phyloP scores from a whole-genome alignment of 2,113 vertebrate species.

The Lepus timidus region DNA sequence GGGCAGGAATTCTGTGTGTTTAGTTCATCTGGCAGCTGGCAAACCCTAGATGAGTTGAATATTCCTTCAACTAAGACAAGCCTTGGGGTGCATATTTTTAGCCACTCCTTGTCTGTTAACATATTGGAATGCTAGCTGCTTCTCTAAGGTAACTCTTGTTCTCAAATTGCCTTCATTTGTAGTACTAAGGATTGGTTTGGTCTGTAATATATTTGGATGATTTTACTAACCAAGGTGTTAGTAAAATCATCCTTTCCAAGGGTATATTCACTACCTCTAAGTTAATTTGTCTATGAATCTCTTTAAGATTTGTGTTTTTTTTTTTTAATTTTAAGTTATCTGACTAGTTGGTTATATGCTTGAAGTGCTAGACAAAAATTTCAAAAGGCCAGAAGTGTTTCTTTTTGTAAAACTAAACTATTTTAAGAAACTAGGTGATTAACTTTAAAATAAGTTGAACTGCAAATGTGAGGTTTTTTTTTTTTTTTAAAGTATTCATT shows the following conservation, averaged over 20 bases:
- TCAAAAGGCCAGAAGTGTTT: conserved; percentile 11
- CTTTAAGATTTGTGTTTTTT: conserved; percentile 16
- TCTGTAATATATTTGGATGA: background rate
- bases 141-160: background rate
- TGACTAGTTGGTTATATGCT: conserved; percentile 14
- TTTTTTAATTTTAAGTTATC: background rate
- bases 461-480: background rate
- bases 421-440: conserved; percentile 15
- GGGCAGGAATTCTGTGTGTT: background rate
- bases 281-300: background rate
- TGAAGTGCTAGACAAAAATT: conserved; percentile 27
- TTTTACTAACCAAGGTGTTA: background rate
- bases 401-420: conserved; percentile 49
- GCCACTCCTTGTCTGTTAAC: background rate
- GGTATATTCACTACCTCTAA: background rate
- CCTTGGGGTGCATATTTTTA: background rate
- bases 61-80: background rate
- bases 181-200: background rate
- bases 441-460: conserved; percentile 21
- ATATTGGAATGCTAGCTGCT: background rate
- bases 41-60: background rate
- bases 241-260: background rate
- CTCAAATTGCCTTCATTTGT: conserved; percentile 12
- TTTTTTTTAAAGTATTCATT: background rate
- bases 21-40: background rate